phyloP scores from a whole-genome alignment of 2,888 invertebrate species.

The Drosophila testacea region DNA sequence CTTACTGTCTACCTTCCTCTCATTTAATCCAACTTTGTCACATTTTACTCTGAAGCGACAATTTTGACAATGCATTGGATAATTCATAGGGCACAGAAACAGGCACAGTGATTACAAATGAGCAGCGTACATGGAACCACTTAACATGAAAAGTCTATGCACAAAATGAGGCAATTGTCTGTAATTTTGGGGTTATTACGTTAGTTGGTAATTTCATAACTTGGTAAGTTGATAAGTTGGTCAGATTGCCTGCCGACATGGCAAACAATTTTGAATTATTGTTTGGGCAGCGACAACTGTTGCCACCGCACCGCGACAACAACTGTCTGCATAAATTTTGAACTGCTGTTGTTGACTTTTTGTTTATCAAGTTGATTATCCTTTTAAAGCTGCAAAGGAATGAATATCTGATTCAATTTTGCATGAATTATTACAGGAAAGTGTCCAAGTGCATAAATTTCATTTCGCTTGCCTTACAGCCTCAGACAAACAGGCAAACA shows the following conservation, averaged over 20 bases:
- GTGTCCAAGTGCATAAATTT: slow-evolving; percentile 81
- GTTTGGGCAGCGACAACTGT: slow-evolving; percentile 22
- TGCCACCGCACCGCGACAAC: slow-evolving; percentile 27
- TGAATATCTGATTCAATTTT: slow-evolving; percentile 82
- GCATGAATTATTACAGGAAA: slow-evolving; percentile 78
- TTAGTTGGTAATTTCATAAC: slow-evolving; percentile 17
- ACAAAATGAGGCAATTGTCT: slow-evolving; percentile 13
- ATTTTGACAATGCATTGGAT: slow-evolving; percentile 42
- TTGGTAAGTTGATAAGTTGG: slow-evolving; percentile 19
- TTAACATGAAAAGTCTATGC: background rate
- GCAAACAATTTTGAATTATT: slow-evolving; percentile 53
- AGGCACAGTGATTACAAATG: slow-evolving; percentile 13
- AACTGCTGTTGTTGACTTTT: slow-evolving; percentile 26
- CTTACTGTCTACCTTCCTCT: slow-evolving; percentile 23
- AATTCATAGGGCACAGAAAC: slow-evolving; percentile 23
- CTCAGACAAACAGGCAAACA: slow-evolving; percentile 45
- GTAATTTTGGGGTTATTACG: slow-evolving; percentile 19
- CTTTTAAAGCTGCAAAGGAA: slow-evolving; percentile 73
- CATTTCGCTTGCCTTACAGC: slow-evolving; percentile 64
- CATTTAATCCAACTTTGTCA: slow-evolving; percentile 27
- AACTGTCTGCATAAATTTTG: slow-evolving; percentile 65
- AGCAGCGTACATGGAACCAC: background rate
- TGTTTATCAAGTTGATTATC: slow-evolving; percentile 77
- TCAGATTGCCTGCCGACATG: slow-evolving; percentile 22
- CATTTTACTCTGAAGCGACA: slow-evolving; percentile 37